phyloP scores from a whole-genome alignment of 2,113 vertebrate genomes.

The Dasyornis broadbenti region DNA sequence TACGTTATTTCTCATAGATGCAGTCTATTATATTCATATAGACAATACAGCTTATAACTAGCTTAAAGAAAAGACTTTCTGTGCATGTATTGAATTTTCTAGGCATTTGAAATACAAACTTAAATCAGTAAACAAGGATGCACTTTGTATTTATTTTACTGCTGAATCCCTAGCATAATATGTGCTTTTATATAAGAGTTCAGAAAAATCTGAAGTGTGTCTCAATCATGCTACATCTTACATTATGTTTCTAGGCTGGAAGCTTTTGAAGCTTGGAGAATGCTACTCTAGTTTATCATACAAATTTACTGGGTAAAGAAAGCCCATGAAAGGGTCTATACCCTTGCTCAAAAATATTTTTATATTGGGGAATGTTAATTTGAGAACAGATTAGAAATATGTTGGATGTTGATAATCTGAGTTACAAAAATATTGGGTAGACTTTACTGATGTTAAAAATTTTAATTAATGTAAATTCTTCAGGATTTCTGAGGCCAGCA shows the following conservation, averaged over 20 bases:
- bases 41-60: background rate
- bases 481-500: background rate
- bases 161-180: background rate
- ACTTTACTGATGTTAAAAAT: background rate
- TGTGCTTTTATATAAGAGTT: background rate
- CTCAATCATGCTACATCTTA: background rate
- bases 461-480: background rate
- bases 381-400: background rate
- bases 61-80: background rate
- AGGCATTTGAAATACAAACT: background rate
- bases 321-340: background rate
- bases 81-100: background rate
- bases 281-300: background rate
- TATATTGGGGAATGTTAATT: background rate
- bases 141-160: background rate
- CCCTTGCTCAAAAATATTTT: background rate
- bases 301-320: background rate
- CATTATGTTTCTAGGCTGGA: background rate
- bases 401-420: background rate
- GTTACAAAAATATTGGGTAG: background rate
- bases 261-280: background rate
- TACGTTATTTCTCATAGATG: background rate
- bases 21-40: background rate
- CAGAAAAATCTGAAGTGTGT: background rate
- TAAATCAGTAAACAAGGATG: background rate